Conservation (phyloP, 2,113 vertebrate species). For the Petroica traversi region DNA sequence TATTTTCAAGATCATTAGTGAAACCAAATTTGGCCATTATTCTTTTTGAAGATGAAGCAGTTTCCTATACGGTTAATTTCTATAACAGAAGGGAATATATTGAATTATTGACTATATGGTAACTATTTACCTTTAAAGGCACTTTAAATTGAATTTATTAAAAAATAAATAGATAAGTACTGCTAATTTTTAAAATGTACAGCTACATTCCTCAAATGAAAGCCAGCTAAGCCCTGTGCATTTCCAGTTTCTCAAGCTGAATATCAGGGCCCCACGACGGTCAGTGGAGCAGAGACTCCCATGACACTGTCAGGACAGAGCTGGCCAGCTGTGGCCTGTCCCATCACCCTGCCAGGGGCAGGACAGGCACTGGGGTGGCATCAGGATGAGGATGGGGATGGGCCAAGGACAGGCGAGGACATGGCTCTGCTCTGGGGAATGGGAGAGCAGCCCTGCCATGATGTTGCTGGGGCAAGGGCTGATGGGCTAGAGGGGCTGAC, state of each 20-base stretch:
- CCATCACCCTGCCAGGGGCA: not conserved
- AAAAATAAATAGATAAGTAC: not conserved
- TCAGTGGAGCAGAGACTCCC: not conserved
- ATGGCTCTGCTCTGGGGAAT: rapidly evolving
- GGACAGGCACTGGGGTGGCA: not conserved
- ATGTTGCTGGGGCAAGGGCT: not conserved
- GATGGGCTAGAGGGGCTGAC: not conserved
- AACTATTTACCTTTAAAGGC: not conserved
- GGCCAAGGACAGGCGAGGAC: not conserved
- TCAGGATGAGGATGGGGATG: not conserved
- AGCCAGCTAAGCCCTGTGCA: not conserved
- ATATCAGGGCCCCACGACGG: rapidly evolving
- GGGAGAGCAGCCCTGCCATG: not conserved
- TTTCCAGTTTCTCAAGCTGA: not conserved
- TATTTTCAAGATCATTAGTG: not conserved
- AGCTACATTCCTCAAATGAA: not conserved
- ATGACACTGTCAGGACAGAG: not conserved
- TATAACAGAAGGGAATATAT: not conserved
- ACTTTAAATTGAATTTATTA: not conserved
- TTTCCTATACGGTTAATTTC: not conserved
- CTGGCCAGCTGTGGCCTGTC: not conserved
- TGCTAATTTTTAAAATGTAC: not conserved
- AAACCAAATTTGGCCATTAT: not conserved
- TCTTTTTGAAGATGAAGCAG: not conserved
- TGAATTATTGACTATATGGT: not conserved